Evolutionary conservation across 2,888 invertebrate species (phyloP).

Genomic region (Cacoxenus indagator): DNA sequence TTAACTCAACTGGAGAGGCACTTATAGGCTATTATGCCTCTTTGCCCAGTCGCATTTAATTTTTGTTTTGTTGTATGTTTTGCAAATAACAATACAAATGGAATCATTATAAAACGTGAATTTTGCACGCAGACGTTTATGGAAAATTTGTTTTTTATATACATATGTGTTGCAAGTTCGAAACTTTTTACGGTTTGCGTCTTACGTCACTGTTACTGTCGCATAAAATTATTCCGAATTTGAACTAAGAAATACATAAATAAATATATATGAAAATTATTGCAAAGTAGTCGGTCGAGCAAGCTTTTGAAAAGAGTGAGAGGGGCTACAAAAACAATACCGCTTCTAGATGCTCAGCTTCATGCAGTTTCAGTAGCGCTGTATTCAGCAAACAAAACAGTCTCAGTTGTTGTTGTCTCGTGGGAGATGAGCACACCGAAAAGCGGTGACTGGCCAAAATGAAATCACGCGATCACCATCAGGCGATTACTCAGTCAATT

Average conservation of each 20-base stretch:
- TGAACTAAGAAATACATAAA: too few species aligned
- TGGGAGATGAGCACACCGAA: too few species aligned
- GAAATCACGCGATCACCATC: slow-evolving; percentile 58
- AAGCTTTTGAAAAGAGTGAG: not conserved
- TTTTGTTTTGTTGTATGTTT: not conserved
- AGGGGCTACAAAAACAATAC: not conserved
- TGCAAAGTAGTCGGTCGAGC: not conserved
- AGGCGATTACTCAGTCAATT: slow-evolving; percentile 55
- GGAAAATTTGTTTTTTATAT: too few species aligned
- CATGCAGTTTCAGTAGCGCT: slow-evolving; percentile 42
- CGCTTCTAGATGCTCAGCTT: not conserved
- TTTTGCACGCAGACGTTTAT: too few species aligned
- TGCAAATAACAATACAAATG: not conserved
- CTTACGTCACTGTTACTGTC: too few species aligned
- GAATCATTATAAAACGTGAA: not conserved
- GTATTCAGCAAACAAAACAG: not conserved
- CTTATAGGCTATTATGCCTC: not conserved
- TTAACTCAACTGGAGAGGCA: not conserved
- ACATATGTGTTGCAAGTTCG: too few species aligned
- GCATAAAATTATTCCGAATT: too few species aligned
- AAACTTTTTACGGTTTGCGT: too few species aligned
- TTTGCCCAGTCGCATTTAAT: too few species aligned
- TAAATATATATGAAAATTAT: not conserved
- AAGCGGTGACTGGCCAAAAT: not conserved
- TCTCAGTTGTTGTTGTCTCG: not conserved